phyloP scores from a whole-genome alignment of 2,797 vertebrate species.

The Pogonophryne albipinna region DNA sequence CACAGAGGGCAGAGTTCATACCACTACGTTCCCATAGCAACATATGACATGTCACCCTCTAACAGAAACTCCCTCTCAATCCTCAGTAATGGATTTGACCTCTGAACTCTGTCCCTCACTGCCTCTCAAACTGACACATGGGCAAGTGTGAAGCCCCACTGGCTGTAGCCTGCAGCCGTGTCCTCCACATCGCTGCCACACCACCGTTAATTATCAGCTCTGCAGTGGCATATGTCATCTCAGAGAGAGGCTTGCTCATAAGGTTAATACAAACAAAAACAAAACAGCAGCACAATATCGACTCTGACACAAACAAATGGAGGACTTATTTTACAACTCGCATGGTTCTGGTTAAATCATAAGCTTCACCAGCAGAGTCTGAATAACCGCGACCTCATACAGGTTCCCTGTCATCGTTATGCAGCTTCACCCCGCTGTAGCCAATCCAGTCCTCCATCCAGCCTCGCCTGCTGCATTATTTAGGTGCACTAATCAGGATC shows the following conservation, averaged over 20 bases:
- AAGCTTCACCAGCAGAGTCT: conserved; percentile 49
- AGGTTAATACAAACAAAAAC: conserved; percentile 28
- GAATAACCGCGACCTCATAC: conserved; percentile 65
- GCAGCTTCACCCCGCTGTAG: conserved; percentile 60
- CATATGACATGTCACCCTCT: conserved; percentile 76
- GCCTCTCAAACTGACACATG: conserved; percentile 72
- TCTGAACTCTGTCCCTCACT: conserved; percentile 75
- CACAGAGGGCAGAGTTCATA: conserved; percentile 80
- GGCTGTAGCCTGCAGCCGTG: conserved; percentile 63
- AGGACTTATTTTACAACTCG: conserved; percentile 31
- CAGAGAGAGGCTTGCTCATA: conserved; percentile 16
- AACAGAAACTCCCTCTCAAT: conserved; percentile 80
- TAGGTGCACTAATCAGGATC: conserved; percentile 84
- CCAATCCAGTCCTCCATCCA: conserved; percentile 68
- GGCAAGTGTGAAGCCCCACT: conserved; percentile 68
- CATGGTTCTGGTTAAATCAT: conserved; percentile 51
- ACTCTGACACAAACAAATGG: conserved; percentile 25
- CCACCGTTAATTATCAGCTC: conserved; percentile 63
- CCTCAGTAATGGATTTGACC: conserved; percentile 85
- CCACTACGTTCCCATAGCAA: conserved; percentile 82
- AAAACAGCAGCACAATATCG: neutral
- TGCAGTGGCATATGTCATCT: conserved; percentile 58
- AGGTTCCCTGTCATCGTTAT: conserved; percentile 69
- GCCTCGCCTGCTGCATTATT: conserved; percentile 78
- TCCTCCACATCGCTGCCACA: conserved; percentile 39